Base-by-base conservation (phyloP, 2,113 vertebrate genomes). In the Uria lomvia region DNA sequence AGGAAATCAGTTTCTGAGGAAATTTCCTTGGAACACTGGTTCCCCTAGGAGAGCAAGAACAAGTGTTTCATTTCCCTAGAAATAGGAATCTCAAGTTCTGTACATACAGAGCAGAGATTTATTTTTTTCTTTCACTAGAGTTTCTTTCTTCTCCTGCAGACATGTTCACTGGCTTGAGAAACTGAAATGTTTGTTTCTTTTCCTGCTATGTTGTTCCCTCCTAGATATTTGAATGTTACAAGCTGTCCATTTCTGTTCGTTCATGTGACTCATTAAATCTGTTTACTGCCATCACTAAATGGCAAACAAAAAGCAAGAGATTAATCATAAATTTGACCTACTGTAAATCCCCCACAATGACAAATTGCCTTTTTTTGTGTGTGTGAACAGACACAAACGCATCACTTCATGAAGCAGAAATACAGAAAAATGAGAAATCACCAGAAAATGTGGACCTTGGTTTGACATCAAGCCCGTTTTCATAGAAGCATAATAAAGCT, bases 291-390 rank as follows among this genome's bases (percentile, higher is more conserved):
- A 83, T 93, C 82, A 74, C 87, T 94, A 94, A 96, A 83, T 77
- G 78, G 79, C 80, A 91, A 94, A 82, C 76, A 87, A 84, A 80
- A 86, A 89, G 47, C 86, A 91, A 50, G 26, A 68, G 58, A 79
- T 96, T 92, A 92, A 94, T 93, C 82, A 92, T 79, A 55, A 90
- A 78, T 92, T 81, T 89, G 95, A 88, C 91, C 83, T 94, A 81
- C 88, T 86, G 21, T 78, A 92, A 92, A 89, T 94, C 65, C 56
- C 58, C 38, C 81, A 45, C 73, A 76, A 42, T 85, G 76, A 92
- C 90, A 91, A 92, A 86, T 42, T 80, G 21, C 60, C 22, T 58
- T 79, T 36, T 81, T 60, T 9, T 81, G n/a, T 70, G 7, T 65
- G 58, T 63, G 6, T 3, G 12, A 72, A n/a, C 38, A 76, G 42